Base-by-base conservation (phyloP, 2,797 vertebrate genomes). In the Helostoma temminkii region DNA sequence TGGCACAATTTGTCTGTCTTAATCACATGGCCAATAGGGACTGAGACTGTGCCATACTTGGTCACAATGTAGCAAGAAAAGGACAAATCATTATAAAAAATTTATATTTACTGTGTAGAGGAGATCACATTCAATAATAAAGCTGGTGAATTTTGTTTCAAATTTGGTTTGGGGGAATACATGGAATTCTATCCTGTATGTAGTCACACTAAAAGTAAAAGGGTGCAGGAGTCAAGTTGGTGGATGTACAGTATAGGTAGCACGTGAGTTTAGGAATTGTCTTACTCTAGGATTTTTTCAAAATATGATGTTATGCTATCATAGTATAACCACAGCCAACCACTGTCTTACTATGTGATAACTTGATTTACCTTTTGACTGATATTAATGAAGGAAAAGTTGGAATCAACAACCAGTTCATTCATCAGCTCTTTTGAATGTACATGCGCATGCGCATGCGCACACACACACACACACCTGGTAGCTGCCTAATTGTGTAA, bases 401-500 rank as follows among this genome's bases (percentile, higher is more conserved):
- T 0, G 11, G 6, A n/a, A 30, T 26, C 9, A 5, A 2, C 11
- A 42, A n/a, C n/a, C n/a, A n/a, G n/a, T n/a, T n/a, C n/a, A n/a
- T n/a, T n/a, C n/a, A n/a, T n/a, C n/a, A n/a, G n/a, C n/a, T n/a
- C n/a, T n/a, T n/a, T n/a, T n/a, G n/a, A n/a, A n/a, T n/a, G n/a
- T n/a, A n/a, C n/a, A n/a, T n/a, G n/a, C n/a, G n/a, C n/a, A n/a
- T n/a, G n/a, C n/a, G n/a, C n/a, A n/a, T n/a, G n/a, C 2, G 41
- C 25, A 55, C 28, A 70, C 26, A 24, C 19, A 50, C 36, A 28
- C 21, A 26, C 30, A 42, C 12, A 62, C 41, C 81, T 74, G 64
- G 68, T 63, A 53, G 63, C 53, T 68, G 66, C 55, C 70, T 60
- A 49, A 73, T 73, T 72, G 53, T 39, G 53, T 71, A 74, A 89